Evolutionary conservation across 2,888 invertebrate species (phyloP), one percentile per base, ranked within the genome.

Genomic region (Andricus quercusramuli): DNA sequence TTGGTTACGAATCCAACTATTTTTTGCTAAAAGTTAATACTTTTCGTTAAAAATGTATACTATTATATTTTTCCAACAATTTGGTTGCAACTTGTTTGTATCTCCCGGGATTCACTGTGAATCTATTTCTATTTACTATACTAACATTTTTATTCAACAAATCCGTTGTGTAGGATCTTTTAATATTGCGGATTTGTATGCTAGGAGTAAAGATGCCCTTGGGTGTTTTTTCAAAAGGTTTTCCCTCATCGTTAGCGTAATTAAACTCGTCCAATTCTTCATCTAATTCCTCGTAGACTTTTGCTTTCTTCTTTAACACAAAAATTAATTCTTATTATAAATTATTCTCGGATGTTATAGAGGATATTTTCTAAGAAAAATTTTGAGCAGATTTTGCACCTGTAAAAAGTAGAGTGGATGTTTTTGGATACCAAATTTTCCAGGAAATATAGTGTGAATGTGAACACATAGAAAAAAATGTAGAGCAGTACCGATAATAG

Each of bases 361-460:
- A 29, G n/a, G n/a, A n/a, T 20, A 29, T 66, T 66, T 37, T 20
- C 8, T 6, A 17, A 17, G 5, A n/a, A 41, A 13, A 67, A 41
- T 41, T 0, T 67, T 22, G 22, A n/a, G 20, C 15, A 65, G 76
- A 56, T 22, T 51, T 47, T 37, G 59, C 85, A 91, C 92, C 86
- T 92, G 88, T n/a, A 92, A 85, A 81, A 90, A 92, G 89, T 98
- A 98, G 89, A 98, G 95, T 95, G 97, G 98, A 37, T 95, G 96
- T 83, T 95, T 95, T 0, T 97, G 96, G 0, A 98, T 95, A 6
- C 98, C 98, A 91, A 94, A 97, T n/a, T 96, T 96, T 17, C 98
- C 98, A 0, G 98, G 98, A 83, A 96, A 94, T 15, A 99, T 95
- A 85, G 96, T 96, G 92, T 98, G 98, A 44, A 98, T 93, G 90